phyloP scores from a whole-genome alignment of 2,888 invertebrate genomes.

The Drosophila demipolita region DNA sequence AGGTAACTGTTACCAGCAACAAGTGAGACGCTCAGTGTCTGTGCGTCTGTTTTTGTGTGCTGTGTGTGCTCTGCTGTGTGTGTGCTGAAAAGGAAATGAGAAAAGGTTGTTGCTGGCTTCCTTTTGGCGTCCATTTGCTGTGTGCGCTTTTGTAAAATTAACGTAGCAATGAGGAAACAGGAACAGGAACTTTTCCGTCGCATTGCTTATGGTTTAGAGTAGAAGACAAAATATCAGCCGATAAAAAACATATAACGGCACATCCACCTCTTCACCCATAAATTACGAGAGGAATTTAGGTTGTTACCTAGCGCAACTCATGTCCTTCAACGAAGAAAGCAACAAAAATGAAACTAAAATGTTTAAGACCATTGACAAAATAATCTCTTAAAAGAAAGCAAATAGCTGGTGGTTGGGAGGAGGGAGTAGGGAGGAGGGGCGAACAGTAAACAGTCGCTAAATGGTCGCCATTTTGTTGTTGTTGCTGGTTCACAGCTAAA shows the following conservation, averaged over 20 bases:
- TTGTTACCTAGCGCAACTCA: slow-evolving; percentile 60
- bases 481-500: slow-evolving; percentile 53
- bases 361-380: slow-evolving; percentile 69
- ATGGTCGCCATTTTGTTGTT: slow-evolving; percentile 47
- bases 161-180: slow-evolving; percentile 66
- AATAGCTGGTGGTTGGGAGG: slow-evolving; percentile 4
- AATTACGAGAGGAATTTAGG: slow-evolving; percentile 74
- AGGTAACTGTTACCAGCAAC: slow-evolving; percentile 68
- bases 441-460: slow-evolving; percentile 55
- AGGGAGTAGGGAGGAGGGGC: not conserved
- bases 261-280: slow-evolving; percentile 33
- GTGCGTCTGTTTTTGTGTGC: slow-evolving; percentile 12
- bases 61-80: slow-evolving; percentile 19
- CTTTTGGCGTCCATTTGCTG: slow-evolving; percentile 50
- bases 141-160: slow-evolving; percentile 60
- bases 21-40: slow-evolving; percentile 51
- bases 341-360: slow-evolving; percentile 53
- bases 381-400: slow-evolving; percentile 72
- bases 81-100: slow-evolving; percentile 67
- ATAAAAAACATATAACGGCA: not conserved
- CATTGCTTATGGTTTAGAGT: slow-evolving; percentile 65
- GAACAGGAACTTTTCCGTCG: slow-evolving; percentile 71
- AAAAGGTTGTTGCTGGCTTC: slow-evolving; percentile 74
- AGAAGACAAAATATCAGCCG: slow-evolving; percentile 31
- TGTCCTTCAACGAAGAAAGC: slow-evolving; percentile 30